phyloP scores from a whole-genome alignment of 1,140 invertebrate species.

The Drosophila nebulosa region DNA sequence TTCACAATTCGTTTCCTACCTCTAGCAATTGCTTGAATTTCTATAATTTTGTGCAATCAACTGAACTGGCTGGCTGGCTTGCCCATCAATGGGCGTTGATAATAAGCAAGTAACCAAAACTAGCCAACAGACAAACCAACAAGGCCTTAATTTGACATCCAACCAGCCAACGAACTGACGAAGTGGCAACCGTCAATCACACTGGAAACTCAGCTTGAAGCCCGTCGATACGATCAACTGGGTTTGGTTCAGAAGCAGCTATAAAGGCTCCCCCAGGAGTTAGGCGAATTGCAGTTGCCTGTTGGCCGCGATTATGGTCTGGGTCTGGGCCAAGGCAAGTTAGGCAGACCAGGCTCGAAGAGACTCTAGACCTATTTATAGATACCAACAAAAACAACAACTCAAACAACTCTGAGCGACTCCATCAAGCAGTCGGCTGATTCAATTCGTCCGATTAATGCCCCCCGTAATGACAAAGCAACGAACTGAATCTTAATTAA shows the following conservation, averaged over 20 bases:
- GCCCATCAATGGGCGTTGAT: constrained; percentile 55
- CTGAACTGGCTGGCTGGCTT: background rate
- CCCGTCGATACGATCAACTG: background rate
- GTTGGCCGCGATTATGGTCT: constrained; percentile 37
- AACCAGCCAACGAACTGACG: constrained; percentile 11
- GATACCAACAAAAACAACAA: too few relatives aligned
- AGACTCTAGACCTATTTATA: constrained; percentile 56
- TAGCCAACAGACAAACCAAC: constrained; percentile 10
- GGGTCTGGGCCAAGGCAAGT: constrained; percentile 23
- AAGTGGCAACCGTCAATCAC: constrained; percentile 52
- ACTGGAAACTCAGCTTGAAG: background rate
- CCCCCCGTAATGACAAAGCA: constrained; percentile 47
- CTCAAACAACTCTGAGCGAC: constrained; percentile 14
- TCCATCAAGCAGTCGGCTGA: constrained; percentile 21
- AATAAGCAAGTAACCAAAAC: constrained; percentile 40
- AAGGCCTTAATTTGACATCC: constrained; percentile 52
- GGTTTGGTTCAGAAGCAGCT: constrained; percentile 18
- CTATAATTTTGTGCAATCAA: constrained; percentile 61
- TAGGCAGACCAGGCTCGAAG: constrained; percentile 17
- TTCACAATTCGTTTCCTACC: background rate
- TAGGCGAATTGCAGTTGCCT: constrained; percentile 22
- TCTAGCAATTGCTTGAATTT: constrained; percentile 15
- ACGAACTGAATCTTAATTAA: constrained; percentile 50
- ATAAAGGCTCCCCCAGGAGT: constrained; percentile 1
- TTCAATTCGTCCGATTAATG: constrained; percentile 34